Percentiles rank a stretch among this genome's conserved stretches.
Evolutionary conservation across 1,140 invertebrate genomes (phyloP).

Genomic region (Caenorhabditis briggsae): DNA sequence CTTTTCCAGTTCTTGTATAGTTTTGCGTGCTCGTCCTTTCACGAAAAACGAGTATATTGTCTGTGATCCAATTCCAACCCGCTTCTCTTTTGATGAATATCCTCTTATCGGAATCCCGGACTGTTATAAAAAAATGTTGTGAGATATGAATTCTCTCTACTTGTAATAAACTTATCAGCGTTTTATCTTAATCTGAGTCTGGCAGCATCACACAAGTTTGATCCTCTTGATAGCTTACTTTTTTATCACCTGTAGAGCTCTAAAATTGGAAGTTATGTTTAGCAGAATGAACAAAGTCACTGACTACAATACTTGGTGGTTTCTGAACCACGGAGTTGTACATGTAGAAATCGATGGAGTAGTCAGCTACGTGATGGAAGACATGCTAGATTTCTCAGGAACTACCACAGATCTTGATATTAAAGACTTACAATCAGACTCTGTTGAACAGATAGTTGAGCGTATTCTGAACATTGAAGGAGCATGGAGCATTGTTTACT

Average conservation of each 20-base stretch:
- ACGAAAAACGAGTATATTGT: constrained; percentile 7
- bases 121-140: constrained; percentile 32
- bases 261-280: background rate
- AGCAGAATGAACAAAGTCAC: background rate
- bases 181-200: background rate
- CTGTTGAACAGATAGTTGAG: background rate
- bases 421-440: background rate
- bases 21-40: constrained; percentile 13
- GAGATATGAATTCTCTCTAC: background rate
- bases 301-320: constrained; percentile 23
- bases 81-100: constrained; percentile 20
- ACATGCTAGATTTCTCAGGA: background rate
- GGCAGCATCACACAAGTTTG: background rate
- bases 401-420: background rate
- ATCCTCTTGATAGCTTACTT: background rate
- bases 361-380: background rate
- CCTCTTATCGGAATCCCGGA: constrained; percentile 10
- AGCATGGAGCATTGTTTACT: constrained; percentile 36
- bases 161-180: constrained; percentile 23
- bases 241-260: background rate
- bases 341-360: background rate
- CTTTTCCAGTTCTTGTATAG: constrained; percentile 15
- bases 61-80: constrained; percentile 30
- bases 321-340: background rate
- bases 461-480: background rate